Base-by-base conservation (phyloP, 2,888 invertebrate species). In the Candidula unifasciata region DNA sequence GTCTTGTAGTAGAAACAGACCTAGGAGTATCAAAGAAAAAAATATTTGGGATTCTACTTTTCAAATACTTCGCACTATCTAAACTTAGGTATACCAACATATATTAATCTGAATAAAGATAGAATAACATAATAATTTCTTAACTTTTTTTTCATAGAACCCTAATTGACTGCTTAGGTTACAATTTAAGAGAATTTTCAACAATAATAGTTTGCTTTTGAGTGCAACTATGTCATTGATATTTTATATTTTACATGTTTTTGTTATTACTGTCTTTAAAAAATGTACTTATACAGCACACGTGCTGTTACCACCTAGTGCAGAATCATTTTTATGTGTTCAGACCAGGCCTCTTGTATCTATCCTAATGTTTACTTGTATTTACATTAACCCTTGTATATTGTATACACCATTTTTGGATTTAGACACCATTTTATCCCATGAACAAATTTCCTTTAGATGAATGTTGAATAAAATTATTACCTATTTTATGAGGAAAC, bases 381-480 rank as follows among this genome's bases (percentile, higher is more conserved):
- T 66, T 68, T 37, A 44, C 37, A 66, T 68, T 64, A 8, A 27
- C 79, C 79, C 64, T 78, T 79, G 79, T 79, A 79, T 79, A 79
- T 79, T 79, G 79, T 79, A 66, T 79, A 79, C 79, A 79, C 79
- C 66, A 78, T 78, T 64, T 74, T 60, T 79, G 68, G 68, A 79
- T 66, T 68, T 79, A 79, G 79, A 79, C 66, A 66, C 79, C 60
- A 44, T 44, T 37, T 37, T 79, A 44, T 79, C 44, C 64, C 44
- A 64, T 30, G 5, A 52, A 64, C 66, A 37, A 68, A 66, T 81
- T 73, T 81, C 81, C 81, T 81, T 73, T 81, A 81, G 81, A 81
- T 81, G 73, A 44, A 81, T 73, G 81, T 81, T 81, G 81, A n/a
- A 71, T 60, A 68, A 69, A 68, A 81, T 57, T 66, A 80, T 30